Evolutionary conservation across 2,797 vertebrate genomes (phyloP), one percentile per base, ranked within the genome.

Genomic region (Xenentodon cancila): DNA sequence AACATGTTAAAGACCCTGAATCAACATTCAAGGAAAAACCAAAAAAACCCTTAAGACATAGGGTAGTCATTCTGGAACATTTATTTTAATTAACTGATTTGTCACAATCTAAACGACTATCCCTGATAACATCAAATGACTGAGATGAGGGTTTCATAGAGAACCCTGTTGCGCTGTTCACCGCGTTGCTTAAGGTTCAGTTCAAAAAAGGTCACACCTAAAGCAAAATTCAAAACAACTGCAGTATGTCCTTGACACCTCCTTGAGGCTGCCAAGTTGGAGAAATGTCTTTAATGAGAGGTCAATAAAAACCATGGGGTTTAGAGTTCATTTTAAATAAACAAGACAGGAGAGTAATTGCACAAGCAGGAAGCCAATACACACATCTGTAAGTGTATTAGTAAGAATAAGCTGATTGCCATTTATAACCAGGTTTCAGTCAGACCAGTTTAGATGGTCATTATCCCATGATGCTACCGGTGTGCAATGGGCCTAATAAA

Each of bases 71-170:
- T 84, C 58, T 84, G 80, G 32, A 82, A 80, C 64, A 80, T 89
- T 89, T 90, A 88, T 86, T 87, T 79, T 71, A 53, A 80, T 79
- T 61, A 81, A 85, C 67, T 74, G 64, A 70, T 80, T 62, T 54
- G 70, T 85, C 71, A 80, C 34, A 7, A 72, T 62, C 64, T 75
- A 57, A 72, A 75, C 1, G 48, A 73, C 65, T 56, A 61, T 75
- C 76, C 79, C 79, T 81, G 81, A 71, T 53, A 47, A 78, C 55
- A 44, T 34, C 48, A 72, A 64, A 68, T 43, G 25, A 60, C 48
- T 30, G 47, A 66, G 59, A 53, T 9, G 27, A 68, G 20, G 19
- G 32, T 27, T 43, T 59, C 22, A 3, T 52, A 53, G 49, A 51
- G 50, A 48, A 54, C 48, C 25, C 18, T 8, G 13, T 3, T 9